Base-by-base conservation (phyloP, 2,888 invertebrate species). In the Limenitis camilla region DNA sequence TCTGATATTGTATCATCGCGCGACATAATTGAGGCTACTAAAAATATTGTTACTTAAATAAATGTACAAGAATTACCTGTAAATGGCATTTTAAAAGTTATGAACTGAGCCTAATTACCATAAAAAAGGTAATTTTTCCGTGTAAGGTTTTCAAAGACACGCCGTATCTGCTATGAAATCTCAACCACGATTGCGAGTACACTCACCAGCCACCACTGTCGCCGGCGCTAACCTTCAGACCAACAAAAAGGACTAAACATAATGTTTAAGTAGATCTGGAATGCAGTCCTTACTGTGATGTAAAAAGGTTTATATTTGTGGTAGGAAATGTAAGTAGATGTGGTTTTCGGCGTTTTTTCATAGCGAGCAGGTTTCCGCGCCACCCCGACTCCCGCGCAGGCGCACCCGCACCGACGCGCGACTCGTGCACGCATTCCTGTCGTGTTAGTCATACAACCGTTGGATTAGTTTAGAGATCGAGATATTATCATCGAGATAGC, bases 401-500 rank as follows among this genome's bases (percentile, higher is more conserved):
- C 53, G 53, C 59, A 52, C 55, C 42, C 29, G 58, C 56, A 52
- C 61, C n/a, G n/a, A n/a, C n/a, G n/a, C n/a, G n/a, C n/a, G n/a
- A n/a, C n/a, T n/a, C n/a, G n/a, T n/a, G 43, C 45, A 52, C 59
- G 58, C 67, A 67, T 65, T 66, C 68, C 66, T 54, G 30, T 42
- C 55, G 61, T 52, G 63, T 66, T 67, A 68, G 62, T 68, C 68
- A 68, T 65, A 63, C 64, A 60, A 59, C 50, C 64, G 63, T 67
- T 65, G 73, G 73, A 69, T 69, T 68, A 72, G 61, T 59, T 59
- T 46, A 43, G 60, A 61, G 69, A 76, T 74, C 70, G 70, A 74
- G 76, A 78, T 79, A 64, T 69, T 78, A 81, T 79, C 79, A 58
- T 53, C 61, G 59, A 62, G 63, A 62, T 64, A 61, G 65, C 65